Base-by-base conservation (phyloP, 2,113 vertebrate genomes). In the Pimephales promelas region DNA sequence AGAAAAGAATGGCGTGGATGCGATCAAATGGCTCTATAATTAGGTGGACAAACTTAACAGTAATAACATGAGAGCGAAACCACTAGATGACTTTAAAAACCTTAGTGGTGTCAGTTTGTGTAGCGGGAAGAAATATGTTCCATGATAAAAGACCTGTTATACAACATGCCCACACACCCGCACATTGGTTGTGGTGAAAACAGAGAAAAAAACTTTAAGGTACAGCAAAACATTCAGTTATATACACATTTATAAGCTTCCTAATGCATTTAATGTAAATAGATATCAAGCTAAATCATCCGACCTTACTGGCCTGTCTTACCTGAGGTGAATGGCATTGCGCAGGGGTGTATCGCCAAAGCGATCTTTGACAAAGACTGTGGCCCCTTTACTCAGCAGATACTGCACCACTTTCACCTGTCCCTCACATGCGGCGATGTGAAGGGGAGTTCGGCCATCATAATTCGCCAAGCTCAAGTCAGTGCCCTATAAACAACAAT, bases 321-420 rank as follows among this genome's bases (percentile, higher is more conserved):
- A 98, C 97, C 97, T 96, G 93, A 98, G 16, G 0, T 31, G 90
- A 10, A 97, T 92, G 0, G 97, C 97, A 24, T 98, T 95, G 90
- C 89, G 92, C 40, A 99, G 93, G 0, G 97, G 97, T 52, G 96
- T 98, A 90, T 94, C 91, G 7, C 96, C 96, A 0, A 94, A 96
- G 79, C 94, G 90, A 90, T 98, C 95, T 59, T 91, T 95, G 49
- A 95, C 90, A 6, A 96, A 92, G 68, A 96, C 93, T 0, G 95
- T 64, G 61, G 61, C 8, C 0, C 97, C 97, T 16, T 93, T 90
- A 47, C 2, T 84, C 82, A 99, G 91, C 34, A 99, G 93, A 90
- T 96, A 95, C 84, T 94, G 43, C 47, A 97, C 96, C 31, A 92
- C 75, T 2, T 87, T 86, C 0, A 94, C 18, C 20, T 54, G 18